These are phyloP conservation scores for Clarias pachynema DNA, from an alignment of 2,797 vertebrate species.

Conservation along the genomic window DNA sequence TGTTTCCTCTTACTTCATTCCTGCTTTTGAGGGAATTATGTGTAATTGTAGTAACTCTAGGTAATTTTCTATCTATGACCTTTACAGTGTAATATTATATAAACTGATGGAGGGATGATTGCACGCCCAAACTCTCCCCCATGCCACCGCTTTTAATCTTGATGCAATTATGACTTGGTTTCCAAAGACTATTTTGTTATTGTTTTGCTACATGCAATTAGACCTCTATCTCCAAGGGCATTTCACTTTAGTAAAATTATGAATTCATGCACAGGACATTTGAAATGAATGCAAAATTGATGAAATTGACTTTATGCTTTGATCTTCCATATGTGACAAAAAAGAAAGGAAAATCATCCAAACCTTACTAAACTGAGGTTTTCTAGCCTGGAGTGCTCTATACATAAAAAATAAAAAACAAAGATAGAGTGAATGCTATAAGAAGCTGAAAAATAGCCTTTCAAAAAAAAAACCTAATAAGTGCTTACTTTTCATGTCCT, in stretches of 20 bases:
- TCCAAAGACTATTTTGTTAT: conserved; percentile 63
- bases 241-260: conserved; percentile 77
- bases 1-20: conserved; percentile 80
- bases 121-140: conserved; percentile 66
- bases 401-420: conserved; percentile 81
- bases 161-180: conserved; percentile 60
- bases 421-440: conserved; percentile 73
- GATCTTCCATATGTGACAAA: conserved; percentile 78
- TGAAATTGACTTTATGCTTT: conserved; percentile 82
- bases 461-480: conserved; percentile 64
- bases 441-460: conserved; percentile 85
- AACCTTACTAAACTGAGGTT: conserved; percentile 75
- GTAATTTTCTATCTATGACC: conserved; percentile 79
- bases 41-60: conserved; percentile 85
- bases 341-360: conserved; percentile 73
- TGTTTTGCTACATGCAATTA: conserved; percentile 73
- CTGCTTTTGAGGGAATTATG: conserved; percentile 84
- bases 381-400: conserved; percentile 72
- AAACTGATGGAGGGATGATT: conserved; percentile 77
- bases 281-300: conserved; percentile 85
- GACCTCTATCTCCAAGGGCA: conserved; percentile 74
- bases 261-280: conserved; percentile 72
- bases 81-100: conserved; percentile 81
- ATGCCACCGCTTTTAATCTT: conserved; percentile 64
- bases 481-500: conserved; percentile 39